phyloP scores from a whole-genome alignment of 2,113 vertebrate species.

The Urocynchramus pylzowi region DNA sequence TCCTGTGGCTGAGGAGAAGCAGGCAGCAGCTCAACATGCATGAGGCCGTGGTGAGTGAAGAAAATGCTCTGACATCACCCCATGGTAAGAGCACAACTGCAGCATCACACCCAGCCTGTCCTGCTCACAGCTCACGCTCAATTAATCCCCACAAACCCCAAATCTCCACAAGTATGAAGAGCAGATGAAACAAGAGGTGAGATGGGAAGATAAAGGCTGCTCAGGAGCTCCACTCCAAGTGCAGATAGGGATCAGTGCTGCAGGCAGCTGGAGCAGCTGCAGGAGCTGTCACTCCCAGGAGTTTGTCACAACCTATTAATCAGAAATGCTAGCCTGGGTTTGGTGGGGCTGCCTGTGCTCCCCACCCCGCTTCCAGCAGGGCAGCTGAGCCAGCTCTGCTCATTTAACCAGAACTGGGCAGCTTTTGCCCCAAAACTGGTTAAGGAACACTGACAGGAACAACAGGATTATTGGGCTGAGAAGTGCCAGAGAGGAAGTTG shows the following conservation, averaged over 20 bases:
- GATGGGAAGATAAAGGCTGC: background rate
- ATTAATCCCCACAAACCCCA: background rate
- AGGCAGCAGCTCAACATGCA: background rate
- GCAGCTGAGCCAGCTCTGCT: background rate
- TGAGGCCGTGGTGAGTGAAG: rapidly evolving
- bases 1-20: background rate
- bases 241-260: background rate
- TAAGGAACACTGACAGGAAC: background rate
- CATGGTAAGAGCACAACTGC: rapidly evolving
- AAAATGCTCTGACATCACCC: background rate
- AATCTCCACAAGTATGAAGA: background rate
- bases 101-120: background rate
- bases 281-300: background rate
- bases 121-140: background rate
- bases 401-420: background rate
- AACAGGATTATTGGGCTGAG: background rate
- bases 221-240: background rate
- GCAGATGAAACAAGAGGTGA: background rate
- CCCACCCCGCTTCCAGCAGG: background rate
- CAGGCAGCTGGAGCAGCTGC: background rate
- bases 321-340: background rate
- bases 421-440: background rate
- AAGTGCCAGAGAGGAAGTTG: background rate
- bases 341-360: background rate
- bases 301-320: background rate